These are phyloP conservation scores for Melierax canorus DNA, from an alignment of 2,113 vertebrate genomes.

Conservation along the genomic window DNA sequence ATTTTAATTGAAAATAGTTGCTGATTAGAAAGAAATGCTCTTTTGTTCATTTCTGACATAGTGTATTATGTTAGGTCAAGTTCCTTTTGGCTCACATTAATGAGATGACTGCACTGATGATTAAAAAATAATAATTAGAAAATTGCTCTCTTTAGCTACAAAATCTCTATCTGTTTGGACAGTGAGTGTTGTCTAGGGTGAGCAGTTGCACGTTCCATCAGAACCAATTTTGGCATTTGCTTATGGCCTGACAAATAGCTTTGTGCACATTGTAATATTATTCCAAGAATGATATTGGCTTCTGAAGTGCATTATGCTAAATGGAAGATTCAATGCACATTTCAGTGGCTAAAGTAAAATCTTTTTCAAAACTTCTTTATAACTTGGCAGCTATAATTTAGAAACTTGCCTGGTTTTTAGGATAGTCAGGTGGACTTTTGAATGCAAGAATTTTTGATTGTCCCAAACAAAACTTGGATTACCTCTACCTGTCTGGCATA, in stretches of 20 bases:
- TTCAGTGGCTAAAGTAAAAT: background rate
- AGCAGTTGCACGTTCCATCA: background rate
- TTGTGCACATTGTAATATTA: background rate
- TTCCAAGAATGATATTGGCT: background rate
- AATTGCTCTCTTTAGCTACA: background rate
- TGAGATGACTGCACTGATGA: background rate
- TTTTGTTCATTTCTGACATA: conserved; percentile 5
- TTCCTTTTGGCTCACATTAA: conserved; percentile 2
- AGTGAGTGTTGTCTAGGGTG: background rate
- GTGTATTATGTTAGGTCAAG: background rate
- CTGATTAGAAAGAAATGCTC: background rate
- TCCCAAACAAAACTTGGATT: background rate
- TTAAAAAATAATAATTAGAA: conserved; percentile 19
- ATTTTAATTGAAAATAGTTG: conserved; percentile 28
- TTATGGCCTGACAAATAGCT: conserved; percentile 16
- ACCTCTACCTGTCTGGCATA: background rate
- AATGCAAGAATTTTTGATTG: background rate
- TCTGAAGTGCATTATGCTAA: background rate
- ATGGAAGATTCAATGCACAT: background rate
- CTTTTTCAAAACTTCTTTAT: background rate
- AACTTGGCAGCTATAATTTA: background rate
- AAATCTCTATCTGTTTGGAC: conserved; percentile 13
- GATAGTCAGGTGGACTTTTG: background rate
- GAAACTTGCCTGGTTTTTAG: background rate
- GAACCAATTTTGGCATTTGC: background rate